Evolutionary conservation across 30 jellyfish, hydroid and myxozoan species (phyloP).

Genomic region (Hydractinia symbiolongicarpus): DNA sequence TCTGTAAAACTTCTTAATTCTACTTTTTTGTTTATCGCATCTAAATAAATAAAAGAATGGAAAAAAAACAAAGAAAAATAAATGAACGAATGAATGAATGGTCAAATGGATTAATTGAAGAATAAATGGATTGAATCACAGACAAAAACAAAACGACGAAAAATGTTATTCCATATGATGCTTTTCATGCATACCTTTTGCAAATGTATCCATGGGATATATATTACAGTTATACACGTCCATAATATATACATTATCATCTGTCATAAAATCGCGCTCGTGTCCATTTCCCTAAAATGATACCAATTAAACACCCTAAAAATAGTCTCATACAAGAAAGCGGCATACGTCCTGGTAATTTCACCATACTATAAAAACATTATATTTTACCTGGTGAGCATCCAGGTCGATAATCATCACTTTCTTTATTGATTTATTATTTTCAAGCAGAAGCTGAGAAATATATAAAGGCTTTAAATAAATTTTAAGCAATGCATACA

Average conservation of each 20-base stretch:
- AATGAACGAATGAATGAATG: not conserved
- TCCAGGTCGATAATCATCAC: conserved; percentile 87
- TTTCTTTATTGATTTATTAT: conserved; percentile 33
- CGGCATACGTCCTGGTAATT: not conserved
- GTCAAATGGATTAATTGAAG: not conserved
- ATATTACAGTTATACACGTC: conserved; percentile 74
- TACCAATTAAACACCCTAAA: not conserved
- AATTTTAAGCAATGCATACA: too few species aligned
- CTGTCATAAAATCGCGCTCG: conserved; percentile 68
- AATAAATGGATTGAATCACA: not conserved
- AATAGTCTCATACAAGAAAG: not conserved
- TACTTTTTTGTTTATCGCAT: conserved; percentile 33
- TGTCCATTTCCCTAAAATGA: conserved; percentile 89
- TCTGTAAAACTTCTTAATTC: conserved; percentile 41
- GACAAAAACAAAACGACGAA: not conserved
- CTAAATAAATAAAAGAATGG: not conserved
- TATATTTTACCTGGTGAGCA: conserved; percentile 81
- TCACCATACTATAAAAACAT: not conserved
- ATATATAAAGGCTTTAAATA: not conserved
- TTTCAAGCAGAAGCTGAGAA: conserved; percentile 42
- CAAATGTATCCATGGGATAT: conserved; percentile 74
- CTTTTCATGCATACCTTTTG: conserved; percentile 49
- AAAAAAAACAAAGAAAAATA: not conserved
- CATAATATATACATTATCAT: conserved; percentile 60
- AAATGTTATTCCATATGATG: not conserved